phyloP scores from a whole-genome alignment of 2,888 invertebrate genomes.

The Mythimna loreyi region DNA sequence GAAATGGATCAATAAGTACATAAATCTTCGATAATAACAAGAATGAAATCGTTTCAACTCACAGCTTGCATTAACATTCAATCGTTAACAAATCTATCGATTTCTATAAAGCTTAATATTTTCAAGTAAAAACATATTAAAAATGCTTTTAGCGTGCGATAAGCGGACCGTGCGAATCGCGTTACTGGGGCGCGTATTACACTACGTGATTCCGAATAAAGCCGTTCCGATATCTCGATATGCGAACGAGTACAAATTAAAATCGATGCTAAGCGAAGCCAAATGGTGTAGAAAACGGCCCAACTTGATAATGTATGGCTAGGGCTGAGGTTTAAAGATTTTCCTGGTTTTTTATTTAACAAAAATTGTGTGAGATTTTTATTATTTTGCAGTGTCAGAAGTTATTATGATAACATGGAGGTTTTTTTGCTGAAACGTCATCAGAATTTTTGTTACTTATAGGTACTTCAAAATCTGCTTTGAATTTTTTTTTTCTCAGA shows the following conservation, averaged over 20 bases:
- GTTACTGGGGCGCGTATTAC: slow-evolving; percentile 66
- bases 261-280: slow-evolving; percentile 74
- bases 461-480: no score
- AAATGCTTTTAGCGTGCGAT: slow-evolving; percentile 52
- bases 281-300: slow-evolving; percentile 78
- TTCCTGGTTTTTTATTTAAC: slow-evolving; percentile 37
- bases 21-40: not conserved
- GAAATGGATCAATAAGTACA: no score
- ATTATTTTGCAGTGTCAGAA: not conserved
- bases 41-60: not conserved
- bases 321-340: slow-evolving; percentile 56
- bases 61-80: slow-evolving; percentile 3
- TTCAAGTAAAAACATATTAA: slow-evolving; percentile 47
- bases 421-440: not conserved
- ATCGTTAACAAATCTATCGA: slow-evolving; percentile 13
- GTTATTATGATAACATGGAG: no score
- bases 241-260: slow-evolving; percentile 70
- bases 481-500: no score
- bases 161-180: slow-evolving; percentile 64
- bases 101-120: slow-evolving; percentile 27
- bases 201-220: slow-evolving; percentile 67
- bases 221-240: slow-evolving; percentile 62
- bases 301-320: slow-evolving; percentile 74
- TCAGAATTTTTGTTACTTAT: not conserved
- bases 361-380: slow-evolving; percentile 4